Base-by-base conservation (phyloP, 2,888 invertebrate species). In the Drosophila sordidula region DNA sequence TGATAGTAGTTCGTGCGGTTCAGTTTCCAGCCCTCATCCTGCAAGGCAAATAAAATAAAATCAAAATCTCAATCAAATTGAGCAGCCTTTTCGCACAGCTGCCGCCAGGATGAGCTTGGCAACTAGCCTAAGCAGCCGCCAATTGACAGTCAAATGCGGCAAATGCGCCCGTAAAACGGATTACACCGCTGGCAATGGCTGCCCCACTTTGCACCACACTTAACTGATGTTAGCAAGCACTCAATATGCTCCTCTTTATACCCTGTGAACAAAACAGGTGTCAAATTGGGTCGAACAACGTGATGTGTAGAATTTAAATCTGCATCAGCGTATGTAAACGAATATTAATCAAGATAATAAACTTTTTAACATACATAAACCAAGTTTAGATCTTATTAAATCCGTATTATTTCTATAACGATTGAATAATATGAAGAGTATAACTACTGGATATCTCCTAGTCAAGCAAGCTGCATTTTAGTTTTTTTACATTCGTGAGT, bases 1-100 rank as follows among this genome's bases (percentile, higher is more conserved):
- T 98, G 98, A 92, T 98, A 98, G 93, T 98, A 98, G 93, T 98
- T 97, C 90, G 96, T 96, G 86, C 98, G 95, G 93, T 98, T 98
- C 89, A 98, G 93, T 93, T 98, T 98, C 98, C 98, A 98, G 83
- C 97, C 98, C 92, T 97, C 97, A 92, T 97, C 97, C 97, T 98
- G 93, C 14, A 92, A 92, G 58, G 32, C 26, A 44, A 39, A 59
- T 56, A 47, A 38, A 36, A 58, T 16, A 5, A 49, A 58, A 66
- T 16, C 29, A 55, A 66, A 66, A 65, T 45, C 18, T 39, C 67
- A 29, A 68, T 63, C 54, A 59, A 29, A 72, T 72, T 65, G 54
- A 77, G 47, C 26, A 42, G 51, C 34, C 32, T 34, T 41, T 45
- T 65, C 12, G 41, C 56, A 61, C 51, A 47, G 50, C 39, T 58